Conservation (phyloP, 2,888 invertebrate genomes). For the Cacoxenus indagator region DNA sequence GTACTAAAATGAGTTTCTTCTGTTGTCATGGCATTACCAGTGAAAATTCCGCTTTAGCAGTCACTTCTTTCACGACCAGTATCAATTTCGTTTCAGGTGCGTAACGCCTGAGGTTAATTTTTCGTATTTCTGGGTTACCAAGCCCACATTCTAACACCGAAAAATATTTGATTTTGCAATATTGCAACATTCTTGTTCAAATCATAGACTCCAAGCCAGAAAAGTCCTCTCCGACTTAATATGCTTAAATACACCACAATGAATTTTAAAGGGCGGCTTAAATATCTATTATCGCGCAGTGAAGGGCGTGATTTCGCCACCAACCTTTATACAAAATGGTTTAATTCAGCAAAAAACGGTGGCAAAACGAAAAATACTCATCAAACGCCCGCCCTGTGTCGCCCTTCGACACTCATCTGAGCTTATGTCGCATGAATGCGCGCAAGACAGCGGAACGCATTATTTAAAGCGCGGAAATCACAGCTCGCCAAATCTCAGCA, state of each 20-base stretch:
- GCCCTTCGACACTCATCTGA: not conserved
- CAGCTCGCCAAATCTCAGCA: slow-evolving; percentile 15
- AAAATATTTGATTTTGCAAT: no score
- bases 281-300: not conserved
- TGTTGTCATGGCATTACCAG: no score
- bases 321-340: slow-evolving; percentile 49
- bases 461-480: not conserved
- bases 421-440: not conserved
- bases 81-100: no score
- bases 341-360: slow-evolving; percentile 62
- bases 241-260: not conserved
- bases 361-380: slow-evolving; percentile 42
- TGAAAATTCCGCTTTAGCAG: no score
- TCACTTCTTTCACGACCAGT: no score
- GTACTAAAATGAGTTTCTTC: no score
- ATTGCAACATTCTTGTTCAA: no score
- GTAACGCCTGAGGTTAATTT: no score
- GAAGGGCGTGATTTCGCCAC: not conserved
- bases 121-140: no score
- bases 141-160: no score
- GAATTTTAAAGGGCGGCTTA: not conserved
- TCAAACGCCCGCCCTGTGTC: slow-evolving; percentile 24
- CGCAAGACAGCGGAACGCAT: not conserved
- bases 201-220: no score
- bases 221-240: not conserved